Base-by-base conservation (phyloP, 2,797 vertebrate genomes). In the Loris lydekkerianus region DNA sequence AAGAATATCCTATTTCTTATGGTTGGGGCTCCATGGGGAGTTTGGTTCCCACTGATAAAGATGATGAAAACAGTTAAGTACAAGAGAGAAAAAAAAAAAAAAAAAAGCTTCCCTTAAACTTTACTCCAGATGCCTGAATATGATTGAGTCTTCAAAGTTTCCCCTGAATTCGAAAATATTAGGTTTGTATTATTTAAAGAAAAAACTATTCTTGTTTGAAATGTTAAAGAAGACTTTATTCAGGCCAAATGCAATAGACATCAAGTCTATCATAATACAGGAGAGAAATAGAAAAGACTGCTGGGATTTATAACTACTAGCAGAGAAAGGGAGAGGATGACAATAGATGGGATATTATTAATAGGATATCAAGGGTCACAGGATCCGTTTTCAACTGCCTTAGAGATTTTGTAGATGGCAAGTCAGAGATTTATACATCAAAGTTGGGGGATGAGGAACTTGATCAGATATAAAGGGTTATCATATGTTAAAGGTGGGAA, bases 191-290 rank as follows among this genome's bases (percentile, higher is more conserved):
- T 76, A 25, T 80, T 65, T 65, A 80, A 49, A 67, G 25, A 58
- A 91, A 72, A 76, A 40, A 83, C 29, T 92, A 78, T 92, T 92
- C 34, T 43, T 70, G 11, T 83, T 80, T 80, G 84, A 86, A 86
- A 67, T 7, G 18, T 21, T 76, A 73, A 95, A 11, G 34, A 75
- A 63, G 61, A 63, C 46, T 89, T 69, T 87, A 84, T 67, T 86
- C 8, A 70, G 14, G 61, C 60, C 18, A 85, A 14, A 60, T 69
- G 1, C 37, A 80, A 37, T 46, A n/a, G 6, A 58, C 90, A 23
- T 85, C 86, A 94, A 90, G 29, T 69, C 43, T 69, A 65, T 60
- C 21, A 11, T 37, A 81, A 53, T 8, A 40, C 7, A 25, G 8
- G 27, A 81, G 29, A 49, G 9, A 86, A 27, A 91, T 72, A 77